Evolutionary conservation across 1,140 invertebrate species (phyloP).

Genomic region (Pseudomyrmex flavicornis): DNA sequence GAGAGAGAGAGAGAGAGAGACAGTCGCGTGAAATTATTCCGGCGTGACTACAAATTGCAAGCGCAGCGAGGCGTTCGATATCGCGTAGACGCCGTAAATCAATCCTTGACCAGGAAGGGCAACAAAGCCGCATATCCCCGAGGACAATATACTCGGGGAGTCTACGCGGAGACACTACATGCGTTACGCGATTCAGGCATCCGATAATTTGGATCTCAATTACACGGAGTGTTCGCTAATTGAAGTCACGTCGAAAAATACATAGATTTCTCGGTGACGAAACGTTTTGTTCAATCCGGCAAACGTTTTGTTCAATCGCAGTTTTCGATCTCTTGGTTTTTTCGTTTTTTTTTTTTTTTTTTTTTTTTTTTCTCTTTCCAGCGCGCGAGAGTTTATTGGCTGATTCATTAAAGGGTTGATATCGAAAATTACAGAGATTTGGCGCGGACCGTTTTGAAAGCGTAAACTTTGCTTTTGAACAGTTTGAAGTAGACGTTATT

Average conservation of each 20-base stretch:
- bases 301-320: neutral
- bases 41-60: constrained; percentile 49
- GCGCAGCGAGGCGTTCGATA: constrained; percentile 28
- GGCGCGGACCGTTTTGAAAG: constrained; percentile 23
- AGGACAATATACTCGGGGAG: constrained; percentile 29
- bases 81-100: constrained; percentile 48
- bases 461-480: constrained; percentile 44
- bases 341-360: neutral
- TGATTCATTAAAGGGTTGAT: constrained; percentile 32
- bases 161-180: neutral
- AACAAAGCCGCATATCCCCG: constrained; percentile 44
- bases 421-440: constrained; percentile 45
- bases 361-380: neutral
- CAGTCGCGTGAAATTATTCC: constrained; percentile 15
- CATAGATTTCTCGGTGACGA: neutral
- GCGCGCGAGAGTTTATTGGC: constrained; percentile 1
- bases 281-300: too few relatives aligned
- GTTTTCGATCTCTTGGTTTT: neutral
- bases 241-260: neutral
- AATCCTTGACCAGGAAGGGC: constrained; percentile 49
- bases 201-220: constrained; percentile 36
- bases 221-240: constrained; percentile 30
- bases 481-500: constrained; percentile 40
- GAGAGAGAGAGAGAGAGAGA: too few relatives aligned
- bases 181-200: constrained; percentile 6